Evolutionary conservation across 1,140 invertebrate species (phyloP), one percentile per base, ranked within the genome.

Genomic region (Subanguina moxae): DNA sequence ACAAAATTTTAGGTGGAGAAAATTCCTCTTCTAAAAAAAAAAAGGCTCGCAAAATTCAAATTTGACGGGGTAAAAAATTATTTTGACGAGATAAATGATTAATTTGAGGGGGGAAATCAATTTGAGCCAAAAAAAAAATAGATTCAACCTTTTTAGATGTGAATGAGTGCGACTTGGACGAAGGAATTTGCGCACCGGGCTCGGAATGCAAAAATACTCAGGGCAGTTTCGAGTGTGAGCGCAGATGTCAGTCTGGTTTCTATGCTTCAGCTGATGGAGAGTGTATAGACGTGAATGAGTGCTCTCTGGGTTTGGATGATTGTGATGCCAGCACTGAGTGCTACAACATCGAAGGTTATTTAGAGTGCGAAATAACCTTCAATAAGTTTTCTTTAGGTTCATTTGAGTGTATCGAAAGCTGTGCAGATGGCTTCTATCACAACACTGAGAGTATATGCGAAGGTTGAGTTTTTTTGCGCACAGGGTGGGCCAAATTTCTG

Each of bases 241-340:
- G 43, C 15, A 38, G 57, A 30, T 77, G 75, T 45, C 46, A 52
- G 0, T 1, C 21, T 9, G 75, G 76, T 1, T 78, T 56, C 32
- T 17, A 64, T 48, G 43, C 52, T n/a, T 30, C 64, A 42, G 25
- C 30, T 11, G 45, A 77, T 46, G 75, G 75, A 0, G 61, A 38
- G 30, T 77, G 75, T 32, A 32, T 62, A 15, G 76, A 77, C 38
- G 38, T 77, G 27, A 58, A 77, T 57, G 76, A 77, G 62, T 77
- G 76, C 46, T 5, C 59, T 13, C 27, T 72, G 13, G 77, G 74
- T 19, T 30, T 21, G 17, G 61, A 42, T 38, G 61, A 67, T 76
- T 52, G 75, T 65, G 72, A 59, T 0, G 30, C 45, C 21, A 71
- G 58, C 52, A 64, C 59, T 27, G 70, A 76, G 52, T 76, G 75